Base-by-base conservation (phyloP, 2,888 invertebrate species). In the Cephus nigrinus region DNA sequence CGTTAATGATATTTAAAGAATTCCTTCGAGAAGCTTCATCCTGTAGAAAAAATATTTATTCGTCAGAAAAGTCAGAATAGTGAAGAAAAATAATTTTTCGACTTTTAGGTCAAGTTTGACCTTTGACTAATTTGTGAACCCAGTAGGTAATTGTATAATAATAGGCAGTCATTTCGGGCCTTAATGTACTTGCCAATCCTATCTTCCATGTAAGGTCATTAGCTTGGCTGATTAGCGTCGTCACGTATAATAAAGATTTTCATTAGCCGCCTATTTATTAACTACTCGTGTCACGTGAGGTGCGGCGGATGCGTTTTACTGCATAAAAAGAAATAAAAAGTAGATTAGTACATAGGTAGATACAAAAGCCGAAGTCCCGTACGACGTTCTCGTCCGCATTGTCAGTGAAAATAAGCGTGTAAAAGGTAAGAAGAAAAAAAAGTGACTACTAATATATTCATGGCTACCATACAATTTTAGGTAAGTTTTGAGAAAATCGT, bases 231-330 rank as follows among this genome's bases (percentile, higher is more conserved):
- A 55, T 55, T 55, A 23, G 81, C 83, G 78, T 80, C 77, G 79
- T 79, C 82, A 76, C 80, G 80, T 83, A 79, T 82, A 84, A 84
- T 85, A 83, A 84, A 86, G 85, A 87, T 86, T 85, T 86, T 84
- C 85, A 86, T 86, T 86, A 81, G 82, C 81, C 79, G 77, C 78
- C 84, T 81, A 81, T 86, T 87, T 86, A 86, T 85, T 86, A 86
- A 83, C 80, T 81, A 83, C 83, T 81, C 82, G 82, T 81, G 82
- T 82, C 82, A 81, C 80, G 82, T 82, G 82, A 83, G 83, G 84
- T 80, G 78, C 80, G 15, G 33, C 33, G 33, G 71, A 33, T 71
- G 33, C 32, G 32, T 33, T 31, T 71, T 33, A 23, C 31, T 32
- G 71, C 15, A 31, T 55, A 55, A 55, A 55, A 55, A 23, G 9